A percentile compares a stretch with the other conserved stretches of the same genome.
Evolutionary conservation across 2,113 vertebrate species (phyloP).

Genomic region (Upupa epops): DNA sequence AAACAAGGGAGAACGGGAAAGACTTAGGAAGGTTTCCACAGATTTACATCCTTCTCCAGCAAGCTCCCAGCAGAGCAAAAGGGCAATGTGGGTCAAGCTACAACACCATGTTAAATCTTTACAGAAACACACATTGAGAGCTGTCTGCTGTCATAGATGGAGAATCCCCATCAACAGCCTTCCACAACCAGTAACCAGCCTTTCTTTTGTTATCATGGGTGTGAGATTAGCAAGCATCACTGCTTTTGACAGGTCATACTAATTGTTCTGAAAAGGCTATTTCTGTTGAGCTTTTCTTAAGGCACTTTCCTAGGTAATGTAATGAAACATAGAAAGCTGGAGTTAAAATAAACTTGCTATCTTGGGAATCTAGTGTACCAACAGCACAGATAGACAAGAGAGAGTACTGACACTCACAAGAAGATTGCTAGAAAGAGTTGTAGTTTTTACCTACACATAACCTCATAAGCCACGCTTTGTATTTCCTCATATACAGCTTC

Average conservation of each 20-base stretch:
- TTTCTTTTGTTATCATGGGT: neutral
- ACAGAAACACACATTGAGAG: fast-evolving
- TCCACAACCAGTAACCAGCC: neutral
- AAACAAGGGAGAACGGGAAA: neutral
- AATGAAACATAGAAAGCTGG: neutral
- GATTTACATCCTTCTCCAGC: neutral
- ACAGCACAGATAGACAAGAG: neutral
- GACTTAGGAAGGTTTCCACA: neutral
- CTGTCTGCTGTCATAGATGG: neutral
- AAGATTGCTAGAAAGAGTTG: neutral
- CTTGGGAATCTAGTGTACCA: neutral
- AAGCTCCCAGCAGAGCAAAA: neutral
- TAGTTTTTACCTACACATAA: neutral
- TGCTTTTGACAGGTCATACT: neutral
- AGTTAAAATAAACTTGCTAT: neutral
- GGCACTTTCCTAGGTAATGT: neutral
- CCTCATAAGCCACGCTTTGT: neutral
- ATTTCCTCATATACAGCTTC: neutral
- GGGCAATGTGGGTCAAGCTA: neutral
- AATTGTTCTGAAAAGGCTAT: neutral
- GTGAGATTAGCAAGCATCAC: neutral
- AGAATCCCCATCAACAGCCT: neutral
- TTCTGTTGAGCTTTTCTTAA: neutral
- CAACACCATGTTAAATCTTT: neutral
- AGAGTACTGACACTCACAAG: neutral